Evolutionary conservation across 2,888 invertebrate species (phyloP).

Genomic region (Perithous albicinctus): DNA sequence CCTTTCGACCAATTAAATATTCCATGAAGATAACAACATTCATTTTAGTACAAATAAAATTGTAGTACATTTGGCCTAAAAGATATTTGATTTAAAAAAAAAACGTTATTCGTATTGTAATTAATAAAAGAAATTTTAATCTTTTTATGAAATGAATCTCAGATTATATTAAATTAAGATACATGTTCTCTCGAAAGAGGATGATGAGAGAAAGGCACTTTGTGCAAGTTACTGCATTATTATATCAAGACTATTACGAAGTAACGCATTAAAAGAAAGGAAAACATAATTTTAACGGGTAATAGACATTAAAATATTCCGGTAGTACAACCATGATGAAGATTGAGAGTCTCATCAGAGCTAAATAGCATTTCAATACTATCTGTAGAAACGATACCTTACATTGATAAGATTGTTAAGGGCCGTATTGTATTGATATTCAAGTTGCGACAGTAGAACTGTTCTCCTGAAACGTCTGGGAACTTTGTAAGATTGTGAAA

Average conservation of each 20-base stretch:
- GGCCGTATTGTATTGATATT: slow-evolving; percentile 46
- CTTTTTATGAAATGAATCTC: too few relatives aligned
- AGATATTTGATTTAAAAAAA: too few relatives aligned
- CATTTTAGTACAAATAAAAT: too few relatives aligned
- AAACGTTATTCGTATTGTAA: too few relatives aligned
- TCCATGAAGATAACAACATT: too few relatives aligned
- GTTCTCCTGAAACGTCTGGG: slow-evolving; percentile 21
- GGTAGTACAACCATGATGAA: neutral
- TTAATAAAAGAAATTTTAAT: too few relatives aligned
- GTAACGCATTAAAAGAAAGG: slow-evolving; percentile 24
- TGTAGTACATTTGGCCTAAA: too few relatives aligned
- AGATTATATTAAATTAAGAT: too few relatives aligned
- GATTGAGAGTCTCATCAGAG: neutral
- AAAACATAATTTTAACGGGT: too few relatives aligned
- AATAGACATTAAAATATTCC: neutral
- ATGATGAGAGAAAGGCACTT: slow-evolving; percentile 13
- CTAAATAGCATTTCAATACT: slow-evolving; percentile 25
- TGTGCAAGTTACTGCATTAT: slow-evolving; percentile 46
- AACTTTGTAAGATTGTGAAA: slow-evolving; percentile 35
- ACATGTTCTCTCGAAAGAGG: too few relatives aligned
- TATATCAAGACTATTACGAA: slow-evolving; percentile 37
- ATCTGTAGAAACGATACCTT: slow-evolving; percentile 23
- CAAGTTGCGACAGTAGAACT: slow-evolving; percentile 1
- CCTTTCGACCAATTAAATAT: too few relatives aligned
- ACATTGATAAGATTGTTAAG: slow-evolving; percentile 13